Percentiles rank a stretch among this genome's conserved stretches.
phyloP scores from a whole-genome alignment of 1,140 invertebrate species.

The Drosophila sp. region DNA sequence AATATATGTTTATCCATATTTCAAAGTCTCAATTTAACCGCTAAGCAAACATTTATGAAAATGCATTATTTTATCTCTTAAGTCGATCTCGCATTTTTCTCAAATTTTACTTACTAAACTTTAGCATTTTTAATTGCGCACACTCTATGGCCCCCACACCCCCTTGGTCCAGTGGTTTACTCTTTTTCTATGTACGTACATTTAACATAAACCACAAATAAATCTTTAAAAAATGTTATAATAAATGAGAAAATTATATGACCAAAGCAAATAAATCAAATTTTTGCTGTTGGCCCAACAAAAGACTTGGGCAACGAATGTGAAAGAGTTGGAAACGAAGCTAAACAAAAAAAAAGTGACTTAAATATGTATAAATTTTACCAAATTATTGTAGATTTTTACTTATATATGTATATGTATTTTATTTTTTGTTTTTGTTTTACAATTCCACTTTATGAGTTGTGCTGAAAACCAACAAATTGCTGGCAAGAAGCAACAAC shows the following conservation, averaged over 20 bases:
- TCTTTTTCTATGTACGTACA: neutral
- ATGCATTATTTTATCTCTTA: neutral
- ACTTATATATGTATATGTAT: conserved; percentile 29
- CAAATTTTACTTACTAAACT: neutral
- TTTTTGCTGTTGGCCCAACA: conserved; percentile 40
- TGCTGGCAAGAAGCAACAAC: conserved; percentile 34
- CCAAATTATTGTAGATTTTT: conserved; percentile 22
- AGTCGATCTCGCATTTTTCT: neutral
- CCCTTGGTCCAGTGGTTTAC: neutral
- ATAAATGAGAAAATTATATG: conserved; percentile 63
- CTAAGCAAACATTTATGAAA: neutral
- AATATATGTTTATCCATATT: neutral
- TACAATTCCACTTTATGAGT: conserved; percentile 33
- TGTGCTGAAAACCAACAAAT: conserved; percentile 61
- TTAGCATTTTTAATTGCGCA: conserved; percentile 14
- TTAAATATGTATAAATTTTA: conserved; percentile 43
- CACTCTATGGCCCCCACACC: conserved; percentile 13
- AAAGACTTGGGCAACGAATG: conserved; percentile 72
- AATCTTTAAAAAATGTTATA: conserved; percentile 29
- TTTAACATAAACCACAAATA: conserved; percentile 16
- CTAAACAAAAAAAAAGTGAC: conserved; percentile 34
- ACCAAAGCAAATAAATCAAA: conserved; percentile 62
- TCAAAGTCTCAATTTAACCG: neutral
- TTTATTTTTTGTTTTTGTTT: conserved; percentile 21
- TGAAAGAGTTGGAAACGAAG: conserved; percentile 7